Base-by-base conservation (phyloP, 2,113 vertebrate species). In the Jacana jacana region DNA sequence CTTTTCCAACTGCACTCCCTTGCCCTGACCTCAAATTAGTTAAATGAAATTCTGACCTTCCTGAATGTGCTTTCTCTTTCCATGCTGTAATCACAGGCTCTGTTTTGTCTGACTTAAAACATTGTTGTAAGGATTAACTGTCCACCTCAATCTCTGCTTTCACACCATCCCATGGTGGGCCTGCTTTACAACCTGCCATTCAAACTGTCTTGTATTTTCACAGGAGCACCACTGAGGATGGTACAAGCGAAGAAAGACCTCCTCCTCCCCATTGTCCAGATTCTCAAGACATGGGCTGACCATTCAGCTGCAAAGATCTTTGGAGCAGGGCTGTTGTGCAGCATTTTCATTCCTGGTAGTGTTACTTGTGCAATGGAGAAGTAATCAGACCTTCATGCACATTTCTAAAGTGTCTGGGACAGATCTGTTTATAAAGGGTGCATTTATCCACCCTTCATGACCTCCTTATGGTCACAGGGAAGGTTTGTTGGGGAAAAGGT, bases 21-120 rank as follows among this genome's bases (percentile, higher is more conserved):
- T 88, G 86, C 70, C 86, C 91, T 76, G 70, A 94, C 77, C 69
- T 95, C 87, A 66, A 93, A 95, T 96, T 77, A 90, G 65, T 94
- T 86, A 91, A 92, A 91, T 76, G 71, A 93, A 96, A 91, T 9
- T 28, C 23, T 81, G 70, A 52, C 75, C 76, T 94, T 92, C 81
- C 85, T 89, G 89, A 89, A 78, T 42, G 57, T 63, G 35, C 22
- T 69, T 65, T 84, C 57, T 65, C 35, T 49, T 94, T 60, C 63
- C 20, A 5, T 19, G 33, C 31, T 60, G 12, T 72, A 77, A 55
- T 73, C 64, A 37, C 88, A 88, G 49, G n/a, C 54, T 94, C 72
- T 58, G 31, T 82, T 54, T 88, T 69, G 48, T 52, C 48, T 5
- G 3, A 70, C 7, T 64, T 64, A 78, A 71, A 88, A 78, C 57